Percentiles rank a stretch among this genome's conserved stretches.
phyloP scores from a whole-genome alignment of 2,113 vertebrate genomes.

The Hypocryptadius cinnamomeus region DNA sequence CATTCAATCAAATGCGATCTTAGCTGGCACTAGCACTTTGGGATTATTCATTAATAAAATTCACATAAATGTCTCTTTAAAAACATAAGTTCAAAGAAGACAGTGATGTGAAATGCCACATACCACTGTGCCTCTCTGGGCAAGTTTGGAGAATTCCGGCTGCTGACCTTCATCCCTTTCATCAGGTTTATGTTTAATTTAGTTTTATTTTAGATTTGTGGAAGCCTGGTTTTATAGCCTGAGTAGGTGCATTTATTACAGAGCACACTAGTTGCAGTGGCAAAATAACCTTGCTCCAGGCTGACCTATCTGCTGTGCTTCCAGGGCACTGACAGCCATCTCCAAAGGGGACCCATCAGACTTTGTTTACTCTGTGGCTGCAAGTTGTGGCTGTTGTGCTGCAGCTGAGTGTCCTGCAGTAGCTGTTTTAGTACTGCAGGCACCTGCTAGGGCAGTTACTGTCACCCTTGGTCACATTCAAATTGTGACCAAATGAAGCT shows the following conservation, averaged over 20 bases:
- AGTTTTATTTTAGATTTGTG: neutral
- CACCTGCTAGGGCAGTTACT: neutral
- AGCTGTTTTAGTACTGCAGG: neutral
- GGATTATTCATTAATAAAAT: conserved; percentile 47
- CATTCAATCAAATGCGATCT: neutral
- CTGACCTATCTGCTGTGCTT: neutral
- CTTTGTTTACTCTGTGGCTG: neutral
- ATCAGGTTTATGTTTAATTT: neutral
- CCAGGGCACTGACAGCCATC: neutral
- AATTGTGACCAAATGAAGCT: neutral
- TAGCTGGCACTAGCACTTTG: neutral
- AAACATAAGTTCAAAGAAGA: conserved; percentile 29
- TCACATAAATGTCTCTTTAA: neutral
- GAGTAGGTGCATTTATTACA: neutral
- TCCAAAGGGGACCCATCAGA: neutral
- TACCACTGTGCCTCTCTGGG: neutral
- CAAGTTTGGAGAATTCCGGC: neutral
- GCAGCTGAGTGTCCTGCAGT: neutral
- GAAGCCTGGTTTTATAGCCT: neutral
- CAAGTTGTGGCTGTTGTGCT: neutral
- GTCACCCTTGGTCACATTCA: neutral
- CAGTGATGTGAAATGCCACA: neutral
- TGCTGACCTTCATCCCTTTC: neutral
- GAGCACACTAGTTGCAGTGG: neutral
- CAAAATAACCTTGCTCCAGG: neutral